A percentile compares a stretch with the other conserved stretches of the same genome.
phyloP scores from a whole-genome alignment of 2,113 vertebrate species.

The Bubo scandiacus region DNA sequence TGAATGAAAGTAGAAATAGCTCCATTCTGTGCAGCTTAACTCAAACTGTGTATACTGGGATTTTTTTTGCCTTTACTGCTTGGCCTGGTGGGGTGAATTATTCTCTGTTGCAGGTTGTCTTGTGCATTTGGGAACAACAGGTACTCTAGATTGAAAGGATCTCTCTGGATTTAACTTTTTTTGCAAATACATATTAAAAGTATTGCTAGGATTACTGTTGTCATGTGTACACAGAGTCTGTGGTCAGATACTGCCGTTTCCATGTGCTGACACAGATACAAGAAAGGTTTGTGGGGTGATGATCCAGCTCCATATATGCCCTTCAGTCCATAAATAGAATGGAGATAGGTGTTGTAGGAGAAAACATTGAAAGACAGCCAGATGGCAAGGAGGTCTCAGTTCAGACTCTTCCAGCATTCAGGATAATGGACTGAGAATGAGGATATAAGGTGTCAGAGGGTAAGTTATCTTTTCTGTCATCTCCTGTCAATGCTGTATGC shows the following conservation, averaged over 20 bases:
- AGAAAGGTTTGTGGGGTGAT: neutral
- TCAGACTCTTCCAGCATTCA: neutral
- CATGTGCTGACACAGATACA: neutral
- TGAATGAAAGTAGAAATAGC: neutral
- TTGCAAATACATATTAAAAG: neutral
- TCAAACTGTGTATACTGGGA: neutral
- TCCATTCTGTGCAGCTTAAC: neutral
- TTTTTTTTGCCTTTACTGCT: neutral
- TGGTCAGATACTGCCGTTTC: neutral
- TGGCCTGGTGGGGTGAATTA: neutral
- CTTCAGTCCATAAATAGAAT: slow-evolving; percentile 15
- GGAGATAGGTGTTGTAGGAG: neutral
- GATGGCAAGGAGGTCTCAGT: neutral
- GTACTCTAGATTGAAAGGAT: neutral
- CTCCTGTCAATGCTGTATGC: neutral
- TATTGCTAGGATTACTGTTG: neutral
- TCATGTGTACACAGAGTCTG: accelerated
- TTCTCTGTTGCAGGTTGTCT: neutral
- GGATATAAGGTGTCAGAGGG: neutral
- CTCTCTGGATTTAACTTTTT: neutral
- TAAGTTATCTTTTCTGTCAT: neutral
- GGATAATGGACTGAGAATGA: neutral
- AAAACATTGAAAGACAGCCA: slow-evolving; percentile 4
- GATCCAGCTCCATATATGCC: neutral
- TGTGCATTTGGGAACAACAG: neutral